A percentile compares a stretch with the other conserved stretches of the same genome.
Conservation (phyloP, 2,113 vertebrate genomes). For the Eretmochelys imbricata region DNA sequence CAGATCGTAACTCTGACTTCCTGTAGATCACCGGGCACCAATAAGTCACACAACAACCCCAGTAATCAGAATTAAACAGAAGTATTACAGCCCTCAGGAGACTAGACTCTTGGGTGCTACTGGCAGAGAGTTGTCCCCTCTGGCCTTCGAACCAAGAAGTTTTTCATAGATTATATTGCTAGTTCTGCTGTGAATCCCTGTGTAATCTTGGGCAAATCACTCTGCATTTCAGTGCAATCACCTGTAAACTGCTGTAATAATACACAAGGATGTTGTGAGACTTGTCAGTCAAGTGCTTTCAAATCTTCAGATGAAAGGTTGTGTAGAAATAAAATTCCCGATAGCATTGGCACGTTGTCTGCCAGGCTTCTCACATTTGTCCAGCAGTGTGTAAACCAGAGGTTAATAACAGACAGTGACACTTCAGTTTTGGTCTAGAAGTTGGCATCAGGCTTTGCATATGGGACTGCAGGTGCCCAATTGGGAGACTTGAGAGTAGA, state of each 20-base stretch:
- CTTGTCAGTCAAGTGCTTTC: neutral
- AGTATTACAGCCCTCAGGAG: neutral
- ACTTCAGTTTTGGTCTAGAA: fast-evolving
- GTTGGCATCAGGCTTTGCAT: neutral
- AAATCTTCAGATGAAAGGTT: neutral
- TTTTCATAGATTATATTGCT: neutral
- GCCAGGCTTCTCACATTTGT: neutral
- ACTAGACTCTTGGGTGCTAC: neutral
- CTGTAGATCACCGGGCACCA: neutral
- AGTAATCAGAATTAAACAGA: neutral
- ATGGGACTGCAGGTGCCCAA: fast-evolving
- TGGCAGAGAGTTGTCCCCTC: neutral
- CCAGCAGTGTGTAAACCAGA: neutral
- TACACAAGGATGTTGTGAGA: neutral
- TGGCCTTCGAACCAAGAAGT: neutral
- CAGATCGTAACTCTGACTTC: neutral
- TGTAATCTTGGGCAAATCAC: neutral
- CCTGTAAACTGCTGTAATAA: neutral
- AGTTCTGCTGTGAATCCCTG: neutral
- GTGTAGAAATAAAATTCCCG: constrained; percentile 44
- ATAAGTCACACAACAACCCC: neutral
- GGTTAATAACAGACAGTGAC: neutral
- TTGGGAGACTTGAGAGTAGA: fast-evolving
- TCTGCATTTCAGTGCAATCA: neutral
- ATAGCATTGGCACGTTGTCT: constrained; percentile 25